A percentile compares a stretch with the other conserved stretches of the same genome.
Evolutionary conservation across 1,140 invertebrate genomes (phyloP).

Genomic region (Coboldia fuscipes): DNA sequence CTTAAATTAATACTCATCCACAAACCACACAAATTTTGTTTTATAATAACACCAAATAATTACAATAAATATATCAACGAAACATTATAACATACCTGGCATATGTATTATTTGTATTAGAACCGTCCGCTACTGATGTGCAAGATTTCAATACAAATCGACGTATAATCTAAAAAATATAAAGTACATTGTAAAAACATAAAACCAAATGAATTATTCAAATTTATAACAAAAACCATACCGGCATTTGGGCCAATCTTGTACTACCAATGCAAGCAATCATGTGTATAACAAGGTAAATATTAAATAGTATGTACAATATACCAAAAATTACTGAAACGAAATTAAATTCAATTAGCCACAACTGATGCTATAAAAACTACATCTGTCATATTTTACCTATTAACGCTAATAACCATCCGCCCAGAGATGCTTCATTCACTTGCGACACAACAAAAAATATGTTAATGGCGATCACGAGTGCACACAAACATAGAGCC

Average conservation of each 20-base stretch:
- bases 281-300: constrained; percentile 50
- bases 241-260: constrained; percentile 17
- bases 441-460: constrained; percentile 53
- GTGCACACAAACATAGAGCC: constrained; percentile 35
- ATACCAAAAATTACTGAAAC: constrained; percentile 27
- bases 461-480: constrained; percentile 63
- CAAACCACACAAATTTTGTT: background rate
- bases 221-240: too few species aligned
- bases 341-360: background rate
- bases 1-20: background rate
- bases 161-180: constrained; percentile 12
- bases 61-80: background rate
- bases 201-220: too few species aligned
- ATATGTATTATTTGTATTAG: constrained; percentile 19
- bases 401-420: constrained; percentile 25
- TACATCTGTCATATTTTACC: constrained; percentile 8
- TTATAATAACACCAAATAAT: background rate
- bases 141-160: constrained; percentile 17
- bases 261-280: constrained; percentile 38
- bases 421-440: constrained; percentile 23
- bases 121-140: too few species aligned
- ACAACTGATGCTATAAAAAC: constrained; percentile 1
- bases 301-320: constrained; percentile 45
- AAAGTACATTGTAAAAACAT: background rate
- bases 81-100: constrained; percentile 15